These are phyloP conservation scores for Acheta domesticus DNA, from an alignment of 2,888 invertebrate species.

Conservation along the genomic window DNA sequence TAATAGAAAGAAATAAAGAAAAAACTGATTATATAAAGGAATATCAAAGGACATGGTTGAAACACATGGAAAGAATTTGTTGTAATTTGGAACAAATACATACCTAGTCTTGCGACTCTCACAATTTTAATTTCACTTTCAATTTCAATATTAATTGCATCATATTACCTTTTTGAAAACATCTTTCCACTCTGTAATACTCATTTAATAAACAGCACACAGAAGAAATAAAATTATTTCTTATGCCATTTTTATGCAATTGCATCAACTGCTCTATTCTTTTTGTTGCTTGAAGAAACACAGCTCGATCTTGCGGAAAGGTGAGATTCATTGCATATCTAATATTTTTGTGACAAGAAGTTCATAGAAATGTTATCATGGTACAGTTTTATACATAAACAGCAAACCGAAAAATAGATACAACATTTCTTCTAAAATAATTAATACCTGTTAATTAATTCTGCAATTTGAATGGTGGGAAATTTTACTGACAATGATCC, in stretches of 20 bases:
- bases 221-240: conserved; percentile 94
- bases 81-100: no score
- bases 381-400: no score
- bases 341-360: conserved; percentile 41
- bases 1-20: no score
- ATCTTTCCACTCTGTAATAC: conserved; percentile 89
- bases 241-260: conserved; percentile 89
- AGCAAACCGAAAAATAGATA: not conserved
- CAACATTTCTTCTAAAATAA: no score
- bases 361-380: no score
- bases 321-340: conserved; percentile 90
- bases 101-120: no score
- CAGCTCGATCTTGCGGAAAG: conserved; percentile 85
- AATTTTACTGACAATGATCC: conserved; percentile 96
- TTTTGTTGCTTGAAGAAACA: conserved; percentile 94
- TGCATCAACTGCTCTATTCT: conserved; percentile 91
- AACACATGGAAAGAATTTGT: no score
- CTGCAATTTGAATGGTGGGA: conserved; percentile 88
- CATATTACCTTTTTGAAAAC: conserved; percentile 79
- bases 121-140: no score
- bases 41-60: no score
- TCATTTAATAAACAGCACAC: conserved; percentile 89
- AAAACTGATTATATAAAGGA: no score
- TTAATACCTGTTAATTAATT: conserved; percentile 65
- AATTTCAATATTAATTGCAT: no score